phyloP scores from a whole-genome alignment of 2,113 vertebrate species.

The Philantomba maxwellii region DNA sequence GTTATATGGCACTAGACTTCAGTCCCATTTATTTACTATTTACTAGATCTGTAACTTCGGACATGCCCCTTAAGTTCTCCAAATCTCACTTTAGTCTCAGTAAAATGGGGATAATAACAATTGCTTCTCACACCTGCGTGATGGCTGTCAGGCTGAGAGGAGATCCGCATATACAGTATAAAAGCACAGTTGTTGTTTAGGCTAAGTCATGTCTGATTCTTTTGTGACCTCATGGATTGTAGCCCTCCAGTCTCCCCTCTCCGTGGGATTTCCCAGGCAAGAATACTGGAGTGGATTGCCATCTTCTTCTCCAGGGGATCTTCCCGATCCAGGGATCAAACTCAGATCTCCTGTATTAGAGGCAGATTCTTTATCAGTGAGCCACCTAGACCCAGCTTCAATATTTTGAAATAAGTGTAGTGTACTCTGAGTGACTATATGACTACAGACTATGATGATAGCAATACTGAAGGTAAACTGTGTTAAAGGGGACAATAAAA shows the following conservation, averaged over 20 bases:
- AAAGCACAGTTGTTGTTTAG: not conserved
- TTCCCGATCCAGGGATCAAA: not conserved
- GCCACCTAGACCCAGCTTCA: not conserved
- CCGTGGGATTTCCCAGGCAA: not conserved
- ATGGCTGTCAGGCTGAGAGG: not conserved
- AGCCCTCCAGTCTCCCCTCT: not conserved
- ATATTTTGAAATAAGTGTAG: not conserved
- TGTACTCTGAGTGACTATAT: not conserved
- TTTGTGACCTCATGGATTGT: not conserved
- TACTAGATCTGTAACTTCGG: not conserved
- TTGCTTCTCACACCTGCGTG: not conserved
- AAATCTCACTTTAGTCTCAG: not conserved
- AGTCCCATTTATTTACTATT: not conserved
- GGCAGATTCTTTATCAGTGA: not conserved
- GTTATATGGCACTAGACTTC: accelerated
- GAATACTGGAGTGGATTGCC: not conserved
- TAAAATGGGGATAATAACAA: not conserved
- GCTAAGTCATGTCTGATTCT: not conserved
- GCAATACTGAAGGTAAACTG: not conserved
- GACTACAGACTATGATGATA: not conserved
- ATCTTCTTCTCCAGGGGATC: not conserved
- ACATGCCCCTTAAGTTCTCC: not conserved
- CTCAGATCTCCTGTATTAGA: not conserved
- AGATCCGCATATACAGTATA: accelerated
- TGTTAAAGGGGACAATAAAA: not conserved